phyloP scores from a whole-genome alignment of 2,888 invertebrate genomes.

The Meandrusa payeni region DNA sequence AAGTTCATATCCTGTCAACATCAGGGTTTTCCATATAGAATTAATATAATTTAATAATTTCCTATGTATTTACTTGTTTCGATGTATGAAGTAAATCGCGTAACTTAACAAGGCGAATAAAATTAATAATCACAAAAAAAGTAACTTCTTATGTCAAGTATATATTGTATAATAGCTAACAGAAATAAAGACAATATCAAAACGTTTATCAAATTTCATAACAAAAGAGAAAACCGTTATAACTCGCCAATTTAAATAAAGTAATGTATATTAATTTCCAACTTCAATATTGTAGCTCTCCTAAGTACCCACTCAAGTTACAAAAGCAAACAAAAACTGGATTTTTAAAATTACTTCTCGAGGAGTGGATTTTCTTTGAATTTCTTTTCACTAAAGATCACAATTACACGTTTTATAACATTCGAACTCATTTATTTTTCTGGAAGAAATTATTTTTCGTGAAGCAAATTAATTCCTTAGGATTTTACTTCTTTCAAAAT shows the following conservation, averaged over 20 bases:
- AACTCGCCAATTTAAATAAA: slow-evolving; percentile 8
- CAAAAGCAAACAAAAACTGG: slow-evolving; percentile 31
- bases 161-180: background rate
- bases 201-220: slow-evolving; percentile 4
- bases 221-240: background rate
- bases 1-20: slow-evolving; percentile 46
- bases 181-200: slow-evolving; percentile 1
- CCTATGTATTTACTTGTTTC: too few relatives aligned
- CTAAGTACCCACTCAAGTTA: slow-evolving; percentile 26
- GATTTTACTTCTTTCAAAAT: slow-evolving; percentile 74
- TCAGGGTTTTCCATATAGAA: slow-evolving; percentile 34
- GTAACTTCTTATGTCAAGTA: too few relatives aligned
- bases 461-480: slow-evolving; percentile 74
- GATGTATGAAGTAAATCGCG: too few relatives aligned
- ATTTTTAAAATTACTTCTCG: slow-evolving; percentile 44
- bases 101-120: too few relatives aligned
- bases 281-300: slow-evolving; percentile 23
- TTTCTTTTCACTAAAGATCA: slow-evolving; percentile 64
- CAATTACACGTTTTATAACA: slow-evolving; percentile 67
- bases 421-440: slow-evolving; percentile 69
- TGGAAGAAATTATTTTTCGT: slow-evolving; percentile 62
- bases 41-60: background rate
- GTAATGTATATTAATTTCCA: slow-evolving; percentile 21
- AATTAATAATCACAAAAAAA: too few relatives aligned
- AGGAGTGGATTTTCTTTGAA: slow-evolving; percentile 50